These are phyloP conservation scores for Apamea crenata DNA, from an alignment of 2,888 invertebrate species.

Conservation along the genomic window DNA sequence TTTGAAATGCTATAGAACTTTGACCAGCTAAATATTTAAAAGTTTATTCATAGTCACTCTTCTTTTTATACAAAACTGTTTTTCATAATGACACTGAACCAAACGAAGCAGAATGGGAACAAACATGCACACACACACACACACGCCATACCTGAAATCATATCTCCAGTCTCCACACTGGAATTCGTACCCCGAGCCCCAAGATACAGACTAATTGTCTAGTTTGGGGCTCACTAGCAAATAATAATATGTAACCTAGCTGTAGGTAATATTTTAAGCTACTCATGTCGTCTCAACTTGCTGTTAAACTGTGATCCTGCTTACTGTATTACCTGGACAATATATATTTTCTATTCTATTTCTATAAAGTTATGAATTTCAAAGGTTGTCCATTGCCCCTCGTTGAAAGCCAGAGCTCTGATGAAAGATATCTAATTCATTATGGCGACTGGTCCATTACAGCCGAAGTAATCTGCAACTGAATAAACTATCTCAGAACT, in stretches of 20 bases:
- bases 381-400: conserved; percentile 2
- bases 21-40: background rate
- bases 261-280: background rate
- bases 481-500: conserved; percentile 61
- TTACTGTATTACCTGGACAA: too few relatives aligned
- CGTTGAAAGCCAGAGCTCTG: conserved; percentile 30
- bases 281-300: background rate
- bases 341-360: background rate
- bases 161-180: background rate
- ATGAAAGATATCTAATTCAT: conserved; percentile 55
- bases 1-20: background rate
- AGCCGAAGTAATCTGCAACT: conserved; percentile 55
- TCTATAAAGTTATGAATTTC: conserved; percentile 2
- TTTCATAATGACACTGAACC: background rate
- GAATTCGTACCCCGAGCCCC: background rate
- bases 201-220: background rate
- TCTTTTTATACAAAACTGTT: background rate
- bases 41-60: background rate
- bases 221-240: background rate
- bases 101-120: background rate
- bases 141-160: background rate
- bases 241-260: background rate
- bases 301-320: background rate
- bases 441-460: conserved; percentile 42
- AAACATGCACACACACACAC: background rate